Percentiles rank a stretch among this genome's conserved stretches.
Conservation (phyloP, 1,140 invertebrate species). For the Drosophila lacertosa region DNA sequence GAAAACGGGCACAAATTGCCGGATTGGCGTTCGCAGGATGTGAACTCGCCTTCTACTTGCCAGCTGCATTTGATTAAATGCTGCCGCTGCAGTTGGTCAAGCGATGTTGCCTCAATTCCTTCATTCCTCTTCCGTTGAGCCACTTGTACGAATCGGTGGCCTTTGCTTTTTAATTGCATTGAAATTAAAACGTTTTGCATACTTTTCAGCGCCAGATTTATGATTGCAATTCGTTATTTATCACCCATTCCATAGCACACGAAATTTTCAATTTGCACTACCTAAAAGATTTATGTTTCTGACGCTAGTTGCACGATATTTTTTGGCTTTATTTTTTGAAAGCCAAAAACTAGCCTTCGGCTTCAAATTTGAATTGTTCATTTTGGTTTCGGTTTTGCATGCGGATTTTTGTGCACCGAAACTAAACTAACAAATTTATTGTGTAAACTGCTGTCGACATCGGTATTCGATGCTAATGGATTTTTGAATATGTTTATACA, state of each 20-base stretch:
- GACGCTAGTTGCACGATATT: constrained; percentile 12
- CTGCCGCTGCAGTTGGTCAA: constrained; percentile 14
- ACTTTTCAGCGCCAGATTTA: constrained; percentile 62
- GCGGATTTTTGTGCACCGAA: constrained; percentile 5
- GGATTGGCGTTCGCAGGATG: constrained; percentile 44
- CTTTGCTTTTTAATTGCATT: constrained; percentile 66
- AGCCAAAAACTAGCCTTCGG: constrained; percentile 21
- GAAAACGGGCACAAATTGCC: constrained; percentile 52
- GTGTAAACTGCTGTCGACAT: constrained; percentile 71
- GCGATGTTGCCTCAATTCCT: neutral
- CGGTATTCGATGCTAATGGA: constrained; percentile 45
- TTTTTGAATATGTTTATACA: constrained; percentile 62
- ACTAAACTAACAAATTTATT: constrained; percentile 61
- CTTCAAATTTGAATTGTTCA: constrained; percentile 20
- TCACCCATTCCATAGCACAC: constrained; percentile 16
- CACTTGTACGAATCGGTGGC: constrained; percentile 18
- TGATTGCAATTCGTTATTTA: constrained; percentile 76
- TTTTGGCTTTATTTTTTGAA: constrained; percentile 21
- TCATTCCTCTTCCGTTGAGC: neutral
- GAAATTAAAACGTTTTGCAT: constrained; percentile 67
- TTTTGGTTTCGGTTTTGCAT: constrained; percentile 14
- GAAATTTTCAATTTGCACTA: constrained; percentile 57
- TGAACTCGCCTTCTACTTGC: constrained; percentile 21
- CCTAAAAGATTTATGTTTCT: constrained; percentile 66
- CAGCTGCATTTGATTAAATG: constrained; percentile 72